Base-by-base conservation (phyloP, 2,888 invertebrate species). In the Spialia ferax region DNA sequence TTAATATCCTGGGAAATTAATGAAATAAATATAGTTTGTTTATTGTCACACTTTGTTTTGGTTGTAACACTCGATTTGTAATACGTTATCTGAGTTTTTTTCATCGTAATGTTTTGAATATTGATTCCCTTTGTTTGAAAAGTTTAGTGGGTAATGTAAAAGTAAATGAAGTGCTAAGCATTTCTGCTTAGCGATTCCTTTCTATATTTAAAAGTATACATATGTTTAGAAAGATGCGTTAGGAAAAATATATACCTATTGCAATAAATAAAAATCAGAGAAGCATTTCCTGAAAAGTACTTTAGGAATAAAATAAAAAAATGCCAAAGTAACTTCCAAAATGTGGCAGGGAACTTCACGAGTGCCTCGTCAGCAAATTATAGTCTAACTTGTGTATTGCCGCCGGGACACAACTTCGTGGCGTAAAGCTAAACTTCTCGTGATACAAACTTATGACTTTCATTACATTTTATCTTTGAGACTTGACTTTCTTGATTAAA, bases 301-400 rank as follows among this genome's bases (percentile, higher is more conserved):
- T 55, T 52, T 50, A 50, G 11, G 52, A 32, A 23, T 15, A 55
- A 29, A 63, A 38, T 10, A 35, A 38, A 69, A 69, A 71, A 62
- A 55, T n/a, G 59, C 32, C 68, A 18, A 68, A 73, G 66, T 73
- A 57, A 70, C 70, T 63, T 73, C 67, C 70, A 70, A 70, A 72
- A 72, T 63, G 74, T 75, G 79, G 77, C 77, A 77, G 73, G 66
- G 71, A 78, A 88, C 81, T 87, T 88, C 75, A 79, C 79, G 84
- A 88, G 87, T 86, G 79, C 82, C 85, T 86, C 85, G 84, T 88
- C 88, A 87, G 86, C 86, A 87, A 89, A 89, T 89, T 89, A 89
- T 83, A 83, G 82, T 80, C 79, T 79, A 85, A 83, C 82, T 84
- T 80, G 78, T 80, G 79, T 81, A 81, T 77, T 76, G 78, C 80